These are phyloP conservation scores for Pogonocherus hispidulus DNA, from an alignment of 2,888 invertebrate genomes.

Conservation along the genomic window DNA sequence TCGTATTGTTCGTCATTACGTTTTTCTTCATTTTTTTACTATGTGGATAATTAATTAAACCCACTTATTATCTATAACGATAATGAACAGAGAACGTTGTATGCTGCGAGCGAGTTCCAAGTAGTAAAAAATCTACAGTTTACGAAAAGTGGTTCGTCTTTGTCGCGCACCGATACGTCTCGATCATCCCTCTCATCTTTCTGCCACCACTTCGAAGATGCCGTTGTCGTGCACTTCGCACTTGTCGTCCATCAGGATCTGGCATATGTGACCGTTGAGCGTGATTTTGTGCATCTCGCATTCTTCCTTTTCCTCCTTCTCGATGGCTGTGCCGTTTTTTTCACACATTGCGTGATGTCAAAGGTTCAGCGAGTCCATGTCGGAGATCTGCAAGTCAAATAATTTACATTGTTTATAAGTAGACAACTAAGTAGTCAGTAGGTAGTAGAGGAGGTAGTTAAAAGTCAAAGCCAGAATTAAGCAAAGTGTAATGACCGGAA, in stretches of 20 bases:
- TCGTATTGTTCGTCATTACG: no score
- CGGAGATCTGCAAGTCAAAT: conserved; percentile 51
- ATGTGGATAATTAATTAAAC: no score
- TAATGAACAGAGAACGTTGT: no score
- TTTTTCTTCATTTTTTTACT: no score
- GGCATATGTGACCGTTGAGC: conserved; percentile 59
- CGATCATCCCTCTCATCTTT: conserved; percentile 46
- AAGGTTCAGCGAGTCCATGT: conserved; percentile 59
- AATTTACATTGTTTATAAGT: no score
- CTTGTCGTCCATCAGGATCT: conserved; percentile 53
- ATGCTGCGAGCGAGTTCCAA: no score
- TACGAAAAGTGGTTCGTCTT: background rate
- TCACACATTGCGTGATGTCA: conserved; percentile 62
- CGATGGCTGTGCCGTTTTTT: conserved; percentile 49
- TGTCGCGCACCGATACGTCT: conserved; percentile 18
- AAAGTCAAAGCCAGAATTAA: no score
- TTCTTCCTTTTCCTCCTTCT: conserved; percentile 41
- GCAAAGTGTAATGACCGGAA: no score
- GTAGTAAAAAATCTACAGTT: conserved; percentile 9
- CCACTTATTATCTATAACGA: no score
- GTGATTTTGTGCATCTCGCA: conserved; percentile 51
- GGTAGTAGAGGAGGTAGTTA: no score
- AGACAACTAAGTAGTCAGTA: no score
- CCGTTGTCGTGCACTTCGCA: conserved; percentile 53
- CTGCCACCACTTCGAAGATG: conserved; percentile 42